Evolutionary conservation across 2,888 invertebrate species (phyloP), one percentile per base, ranked within the genome.

Genomic region (Pantelozetes paolii): DNA sequence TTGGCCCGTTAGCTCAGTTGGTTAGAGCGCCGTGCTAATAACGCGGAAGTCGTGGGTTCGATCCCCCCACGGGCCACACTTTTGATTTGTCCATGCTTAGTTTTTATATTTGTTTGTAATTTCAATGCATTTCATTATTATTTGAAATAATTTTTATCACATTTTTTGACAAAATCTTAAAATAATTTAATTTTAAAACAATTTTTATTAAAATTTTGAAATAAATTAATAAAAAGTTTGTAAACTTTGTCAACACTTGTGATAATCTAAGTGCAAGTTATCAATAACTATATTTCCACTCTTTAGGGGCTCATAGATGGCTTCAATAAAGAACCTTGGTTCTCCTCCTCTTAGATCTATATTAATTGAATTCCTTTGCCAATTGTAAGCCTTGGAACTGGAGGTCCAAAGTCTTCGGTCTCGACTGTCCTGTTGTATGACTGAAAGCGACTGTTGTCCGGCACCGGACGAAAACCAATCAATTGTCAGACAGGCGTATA

Each of bases 11-110:
- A 71, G 71, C 71, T 71, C 71, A 71, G 71, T 71, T 54, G 71
- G 71, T 71, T 71, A 71, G 71, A 71, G 71, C 71, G 71, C 54
- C 71, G 71, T 71, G 71, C 71, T 71, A 71, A 71, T 71, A 71
- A 71, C 71, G 71, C 71, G 71, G 54, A 71, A 54, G 71, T 71
- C 71, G 54, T 50, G 50, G 71, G 71, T 71, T 71, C 71, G 71
- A 71, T 54, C 71, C 71, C 71, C 50, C 54, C 54, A 54, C 54
- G 48, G 71, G 71, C 50, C 71, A 71, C 1, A 3, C 30, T 70
- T 70, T 70, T 70, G 23, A 15, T 15, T 11, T 6, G 1, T 36
- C 36, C 9, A 5, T 36, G 6, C 5, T 15, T 48, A 9, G 48
- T 48, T 48, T 48, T 48, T 42, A 15, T 15, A 42, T 15, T 42